phyloP scores from a whole-genome alignment of 2,113 vertebrate species.

The Microtus richardsoni region DNA sequence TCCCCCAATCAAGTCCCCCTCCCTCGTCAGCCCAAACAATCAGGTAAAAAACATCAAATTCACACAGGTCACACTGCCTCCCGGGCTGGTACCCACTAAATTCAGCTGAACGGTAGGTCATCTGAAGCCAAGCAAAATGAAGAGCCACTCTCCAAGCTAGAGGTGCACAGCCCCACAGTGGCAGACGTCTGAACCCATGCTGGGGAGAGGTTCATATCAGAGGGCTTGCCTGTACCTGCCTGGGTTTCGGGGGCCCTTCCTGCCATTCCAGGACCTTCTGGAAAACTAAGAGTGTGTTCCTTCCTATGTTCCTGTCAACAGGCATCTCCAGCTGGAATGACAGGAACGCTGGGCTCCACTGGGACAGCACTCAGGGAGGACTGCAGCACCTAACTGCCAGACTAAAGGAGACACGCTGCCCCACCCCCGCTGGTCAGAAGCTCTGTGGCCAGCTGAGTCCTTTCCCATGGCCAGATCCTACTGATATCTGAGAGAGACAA shows the following conservation, averaged over 20 bases:
- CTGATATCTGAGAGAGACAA: neutral
- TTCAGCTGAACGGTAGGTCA: neutral
- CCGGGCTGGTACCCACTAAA: neutral
- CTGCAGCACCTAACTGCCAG: accelerated
- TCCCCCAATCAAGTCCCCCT: too few species aligned
- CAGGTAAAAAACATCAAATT: neutral
- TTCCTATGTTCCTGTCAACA: accelerated
- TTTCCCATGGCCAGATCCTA: neutral
- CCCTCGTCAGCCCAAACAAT: too few species aligned
- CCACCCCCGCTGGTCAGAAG: neutral
- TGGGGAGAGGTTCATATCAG: neutral
- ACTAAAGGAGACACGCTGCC: neutral
- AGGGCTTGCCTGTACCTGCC: neutral
- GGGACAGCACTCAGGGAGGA: accelerated
- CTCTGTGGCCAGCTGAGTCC: neutral
- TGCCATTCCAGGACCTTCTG: neutral
- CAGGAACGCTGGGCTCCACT: accelerated
- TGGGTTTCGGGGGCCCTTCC: accelerated
- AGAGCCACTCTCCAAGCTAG: too few species aligned
- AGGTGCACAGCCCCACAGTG: neutral
- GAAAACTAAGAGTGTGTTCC: neutral
- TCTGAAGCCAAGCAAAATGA: neutral
- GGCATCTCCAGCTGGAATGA: accelerated
- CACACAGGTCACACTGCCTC: neutral
- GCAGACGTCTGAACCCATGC: neutral